phyloP scores from a whole-genome alignment of 1,140 invertebrate species.

The Ectropis grisescens region DNA sequence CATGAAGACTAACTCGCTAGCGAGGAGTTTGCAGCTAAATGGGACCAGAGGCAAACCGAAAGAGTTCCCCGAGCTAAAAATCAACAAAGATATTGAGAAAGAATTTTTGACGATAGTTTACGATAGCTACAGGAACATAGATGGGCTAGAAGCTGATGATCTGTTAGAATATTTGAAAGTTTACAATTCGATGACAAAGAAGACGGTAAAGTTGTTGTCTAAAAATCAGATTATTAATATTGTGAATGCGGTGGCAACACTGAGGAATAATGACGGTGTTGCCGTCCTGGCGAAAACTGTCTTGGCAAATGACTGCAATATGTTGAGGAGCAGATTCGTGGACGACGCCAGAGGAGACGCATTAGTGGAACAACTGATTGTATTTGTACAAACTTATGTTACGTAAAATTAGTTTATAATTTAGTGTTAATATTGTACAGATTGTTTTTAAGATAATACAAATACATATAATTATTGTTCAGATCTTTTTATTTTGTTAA shows the following conservation, averaged over 20 bases:
- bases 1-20: slow-evolving; percentile 20
- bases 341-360: too few relatives aligned
- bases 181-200: slow-evolving; percentile 36
- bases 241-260: slow-evolving; percentile 4
- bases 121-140: slow-evolving; percentile 24
- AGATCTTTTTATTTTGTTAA: too few relatives aligned
- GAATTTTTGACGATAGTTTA: slow-evolving; percentile 37
- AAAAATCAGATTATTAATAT: slow-evolving; percentile 40
- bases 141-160: slow-evolving; percentile 27
- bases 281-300: too few relatives aligned
- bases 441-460: too few relatives aligned
- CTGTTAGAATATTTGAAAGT: slow-evolving; percentile 29
- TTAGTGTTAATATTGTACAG: too few relatives aligned
- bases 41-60: slow-evolving; percentile 18
- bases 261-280: too few relatives aligned
- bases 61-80: slow-evolving; percentile 28
- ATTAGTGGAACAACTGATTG: too few relatives aligned
- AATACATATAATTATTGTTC: too few relatives aligned
- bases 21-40: slow-evolving; percentile 7
- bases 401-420: too few relatives aligned
- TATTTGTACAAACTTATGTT: too few relatives aligned
- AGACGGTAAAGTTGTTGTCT: slow-evolving; percentile 35
- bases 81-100: slow-evolving; percentile 43
- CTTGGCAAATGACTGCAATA: too few relatives aligned
- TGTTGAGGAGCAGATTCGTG: too few relatives aligned